Evolutionary conservation across 1,140 invertebrate genomes (phyloP), one percentile per base, ranked within the genome.

Genomic region (Drosophila carrolli): DNA sequence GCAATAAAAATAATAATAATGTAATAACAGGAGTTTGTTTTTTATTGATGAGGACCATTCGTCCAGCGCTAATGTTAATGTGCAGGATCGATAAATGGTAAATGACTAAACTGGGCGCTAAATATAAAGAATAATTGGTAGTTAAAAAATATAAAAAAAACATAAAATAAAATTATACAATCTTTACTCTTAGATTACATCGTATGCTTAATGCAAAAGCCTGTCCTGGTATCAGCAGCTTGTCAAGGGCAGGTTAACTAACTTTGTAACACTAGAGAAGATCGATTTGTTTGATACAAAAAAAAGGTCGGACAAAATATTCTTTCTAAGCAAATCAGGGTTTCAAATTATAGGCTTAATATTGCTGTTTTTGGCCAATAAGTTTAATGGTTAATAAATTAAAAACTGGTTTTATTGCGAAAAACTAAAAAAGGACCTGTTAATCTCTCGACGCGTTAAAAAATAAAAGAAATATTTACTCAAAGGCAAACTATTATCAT

Each of bases 1-100:
- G 70, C 66, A 74, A 60, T 74, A 67, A 62, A 53, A 65, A 78
- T 68, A 40, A 59, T 58, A 61, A 67, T 62, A 48, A 60, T 56
- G 38, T 55, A 66, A 50, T 47, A 40, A 59, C 60, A 75, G 56
- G 19, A 48, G 5, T 27, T 50, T 43, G 38, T 38, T 46, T 60
- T 75, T 75, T 66, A 29, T 75, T 68, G 38, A 43, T 19, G 60
- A 53, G 16, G 29, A 57, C 60, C 41, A n/a, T 2, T 46, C 16
- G 41, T 47, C 38, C 60, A 43, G 53, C 23, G 35, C 43, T 38
- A 35, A 16, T 14, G 19, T 29, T 37, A 53, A n/a, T 35, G n/a
- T 40, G 40, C 54, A 46, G 29, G 41, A 40, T 37, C 37, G 16
- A 35, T 67, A 65, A 68, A 37, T 61, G 59, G 54, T 65, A 43